Evolutionary conservation across 1,140 invertebrate species (phyloP), one percentile per base, ranked within the genome.

Genomic region (Musca domestica): DNA sequence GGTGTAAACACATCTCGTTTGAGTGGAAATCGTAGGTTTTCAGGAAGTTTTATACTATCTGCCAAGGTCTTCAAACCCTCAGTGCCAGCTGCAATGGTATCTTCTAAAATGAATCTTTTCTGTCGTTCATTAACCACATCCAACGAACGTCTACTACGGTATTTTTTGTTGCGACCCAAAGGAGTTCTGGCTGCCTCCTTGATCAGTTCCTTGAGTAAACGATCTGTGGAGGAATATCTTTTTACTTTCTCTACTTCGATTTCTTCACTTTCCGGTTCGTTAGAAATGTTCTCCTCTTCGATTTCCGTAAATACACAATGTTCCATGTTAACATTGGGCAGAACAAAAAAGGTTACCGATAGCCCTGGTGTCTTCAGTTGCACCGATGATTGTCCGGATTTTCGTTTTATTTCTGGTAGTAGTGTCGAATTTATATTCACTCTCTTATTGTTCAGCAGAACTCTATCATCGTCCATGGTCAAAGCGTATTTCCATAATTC

Each of bases 271-370:
- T 70, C 27, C 70, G 72, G 15, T 30, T 15, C 71, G 2, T 41
- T 5, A 3, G 56, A 17, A 2, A 64, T 19, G 0, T 73, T 73
- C 0, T 73, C 74, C 3, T 75, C 67, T 19, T 74, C 74, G 0
- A 80, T 70, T 49, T 77, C 78, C 2, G 78, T 75, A 19, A 72
- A 80, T 54, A 80, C 78, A 23, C 79, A 81, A 48, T 81, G 76
- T 30, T 78, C 76, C 30, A 81, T 15, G 46, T 78, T 77, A 22
- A 74, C 79, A 19, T 64, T 68, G 3, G 79, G 77, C 10, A 81
- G 63, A 2, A 78, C 75, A 79, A 79, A 81, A 64, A 81, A 81
- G 2, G 73, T 72, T n/a, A 81, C 75, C 0, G 79, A 74, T 71
- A 75, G 72, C 22, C 73, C 76, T 12, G 79, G 79, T 5, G 77